Conservation (phyloP, 1,140 invertebrate species). For the Drosophila equinoxialis region DNA sequence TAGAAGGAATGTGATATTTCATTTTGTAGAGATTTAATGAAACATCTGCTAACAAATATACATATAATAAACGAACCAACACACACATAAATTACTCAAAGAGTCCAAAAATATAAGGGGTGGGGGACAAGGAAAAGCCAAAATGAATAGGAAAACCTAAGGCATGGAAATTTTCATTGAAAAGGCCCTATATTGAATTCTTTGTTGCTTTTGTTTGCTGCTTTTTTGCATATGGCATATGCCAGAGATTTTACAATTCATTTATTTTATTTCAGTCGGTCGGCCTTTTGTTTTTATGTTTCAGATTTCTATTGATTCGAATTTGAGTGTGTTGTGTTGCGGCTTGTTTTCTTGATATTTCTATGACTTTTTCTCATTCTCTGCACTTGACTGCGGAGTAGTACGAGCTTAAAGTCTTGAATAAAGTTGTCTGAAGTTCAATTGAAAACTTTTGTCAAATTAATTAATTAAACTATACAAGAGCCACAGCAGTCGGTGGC, state of each 20-base stretch:
- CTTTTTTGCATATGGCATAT: slow-evolving; percentile 6
- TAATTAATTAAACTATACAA: slow-evolving; percentile 78
- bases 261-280: slow-evolving; percentile 35
- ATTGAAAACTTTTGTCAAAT: slow-evolving; percentile 78
- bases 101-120: not conserved
- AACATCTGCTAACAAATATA: too few relatives aligned
- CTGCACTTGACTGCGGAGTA: not conserved
- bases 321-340: slow-evolving; percentile 6
- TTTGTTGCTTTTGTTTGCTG: slow-evolving; percentile 21
- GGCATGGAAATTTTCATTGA: not conserved
- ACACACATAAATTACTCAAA: too few relatives aligned
- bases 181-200: not conserved
- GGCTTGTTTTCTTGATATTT: slow-evolving; percentile 2
- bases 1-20: too few relatives aligned
- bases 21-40: not conserved
- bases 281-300: slow-evolving; percentile 14
- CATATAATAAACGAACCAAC: too few relatives aligned
- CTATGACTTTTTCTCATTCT: slow-evolving; percentile 7
- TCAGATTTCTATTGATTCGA: slow-evolving; percentile 16
- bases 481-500: slow-evolving; percentile 22
- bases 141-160: slow-evolving; percentile 3
- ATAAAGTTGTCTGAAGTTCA: slow-evolving; percentile 47
- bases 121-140: not conserved
- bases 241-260: slow-evolving; percentile 40
- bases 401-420: slow-evolving; percentile 27